These are phyloP conservation scores for Cosmia trapezina DNA, from an alignment of 2,888 invertebrate species.

Conservation along the genomic window DNA sequence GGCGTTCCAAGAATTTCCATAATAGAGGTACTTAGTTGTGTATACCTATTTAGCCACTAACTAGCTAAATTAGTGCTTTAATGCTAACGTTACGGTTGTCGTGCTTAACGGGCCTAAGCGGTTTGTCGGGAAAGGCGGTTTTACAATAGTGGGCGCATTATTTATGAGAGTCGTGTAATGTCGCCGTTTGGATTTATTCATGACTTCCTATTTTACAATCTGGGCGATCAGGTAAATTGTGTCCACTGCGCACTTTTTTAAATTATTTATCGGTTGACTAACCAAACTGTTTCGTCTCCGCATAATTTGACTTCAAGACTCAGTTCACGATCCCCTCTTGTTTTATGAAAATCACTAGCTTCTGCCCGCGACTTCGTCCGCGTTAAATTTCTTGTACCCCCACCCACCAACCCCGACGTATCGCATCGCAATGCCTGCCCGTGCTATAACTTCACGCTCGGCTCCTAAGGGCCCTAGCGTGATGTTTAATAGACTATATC, in stretches of 20 bases:
- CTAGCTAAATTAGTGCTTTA: constrained; percentile 49
- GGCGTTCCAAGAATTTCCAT: constrained; percentile 21
- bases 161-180: constrained; percentile 35
- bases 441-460: too few species aligned
- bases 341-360: constrained; percentile 22
- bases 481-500: too few species aligned
- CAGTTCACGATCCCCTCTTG: not conserved
- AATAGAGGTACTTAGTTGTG: constrained; percentile 16
- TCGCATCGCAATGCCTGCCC: too few species aligned
- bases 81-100: constrained; percentile 39
- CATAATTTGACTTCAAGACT: constrained; percentile 2
- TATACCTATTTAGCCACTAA: constrained; percentile 42
- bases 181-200: constrained; percentile 33
- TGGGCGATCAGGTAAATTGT: constrained; percentile 6
- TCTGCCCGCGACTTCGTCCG: too few species aligned
- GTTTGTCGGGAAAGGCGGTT: constrained; percentile 48
- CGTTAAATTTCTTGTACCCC: too few species aligned
- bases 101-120: constrained; percentile 48
- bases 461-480: too few species aligned
- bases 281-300: not conserved
- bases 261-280: not conserved
- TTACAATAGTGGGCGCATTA: constrained; percentile 22
- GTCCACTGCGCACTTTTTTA: not conserved
- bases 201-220: constrained; percentile 7
- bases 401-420: too few species aligned